Evolutionary conservation across 2,797 vertebrate species (phyloP).

Genomic region (Ispidina lecontei): DNA sequence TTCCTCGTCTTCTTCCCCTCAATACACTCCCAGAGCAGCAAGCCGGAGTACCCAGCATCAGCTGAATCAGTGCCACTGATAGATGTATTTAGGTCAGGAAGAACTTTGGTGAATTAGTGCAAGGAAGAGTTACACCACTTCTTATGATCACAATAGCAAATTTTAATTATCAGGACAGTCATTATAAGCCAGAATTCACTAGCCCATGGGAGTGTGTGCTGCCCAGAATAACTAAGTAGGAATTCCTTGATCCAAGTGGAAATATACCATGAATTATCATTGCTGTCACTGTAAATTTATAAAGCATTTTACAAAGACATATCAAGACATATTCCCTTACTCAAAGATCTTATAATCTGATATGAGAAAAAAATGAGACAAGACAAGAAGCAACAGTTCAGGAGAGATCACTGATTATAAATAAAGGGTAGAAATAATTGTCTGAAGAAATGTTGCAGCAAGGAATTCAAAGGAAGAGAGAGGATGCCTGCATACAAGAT

Average conservation of each 20-base stretch:
- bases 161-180: constrained; percentile 28
- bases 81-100: constrained; percentile 1
- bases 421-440: constrained; percentile 62
- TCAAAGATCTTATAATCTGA: constrained; percentile 60
- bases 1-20: background rate
- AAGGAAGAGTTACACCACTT: background rate
- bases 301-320: constrained; percentile 56
- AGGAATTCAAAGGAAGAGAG: constrained; percentile 56
- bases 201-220: background rate
- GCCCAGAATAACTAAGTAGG: constrained; percentile 12
- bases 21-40: background rate
- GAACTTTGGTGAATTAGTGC: background rate
- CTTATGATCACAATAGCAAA: background rate
- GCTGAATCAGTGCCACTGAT: background rate
- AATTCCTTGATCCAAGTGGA: constrained; percentile 45
- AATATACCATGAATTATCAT: constrained; percentile 35
- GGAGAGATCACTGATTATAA: constrained; percentile 67
- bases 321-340: constrained; percentile 40
- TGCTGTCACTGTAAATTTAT: constrained; percentile 60
- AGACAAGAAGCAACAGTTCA: constrained; percentile 69
- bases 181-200: constrained; percentile 21
- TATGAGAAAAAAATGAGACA: constrained; percentile 62
- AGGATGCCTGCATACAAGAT: constrained; percentile 20
- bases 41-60: background rate
- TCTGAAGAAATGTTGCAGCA: constrained; percentile 59